Evolutionary conservation across 1,140 invertebrate genomes (phyloP).

Genomic region (Apis florea): DNA sequence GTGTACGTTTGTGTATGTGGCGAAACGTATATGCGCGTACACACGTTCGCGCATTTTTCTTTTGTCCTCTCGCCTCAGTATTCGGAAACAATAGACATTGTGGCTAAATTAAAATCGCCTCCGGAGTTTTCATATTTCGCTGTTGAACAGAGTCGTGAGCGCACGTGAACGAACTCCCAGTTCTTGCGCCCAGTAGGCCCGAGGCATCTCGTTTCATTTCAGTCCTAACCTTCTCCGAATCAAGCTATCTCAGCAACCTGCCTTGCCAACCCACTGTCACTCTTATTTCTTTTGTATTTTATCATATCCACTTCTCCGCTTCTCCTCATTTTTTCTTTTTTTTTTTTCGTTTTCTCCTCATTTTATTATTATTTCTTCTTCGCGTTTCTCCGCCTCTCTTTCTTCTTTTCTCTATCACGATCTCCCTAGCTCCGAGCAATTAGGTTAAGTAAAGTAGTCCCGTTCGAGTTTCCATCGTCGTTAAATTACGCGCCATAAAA

Average conservation of each 20-base stretch:
- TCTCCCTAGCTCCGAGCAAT: too few relatives aligned
- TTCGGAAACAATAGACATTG: conserved; percentile 79
- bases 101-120: conserved; percentile 80
- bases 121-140: conserved; percentile 79
- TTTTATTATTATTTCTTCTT: neutral
- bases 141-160: conserved; percentile 67
- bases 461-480: too few relatives aligned
- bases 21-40: neutral
- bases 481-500: too few relatives aligned
- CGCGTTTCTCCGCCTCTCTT: too few relatives aligned
- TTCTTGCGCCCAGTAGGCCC: conserved; percentile 60
- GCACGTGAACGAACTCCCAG: conserved; percentile 46
- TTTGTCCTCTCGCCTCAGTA: conserved; percentile 67
- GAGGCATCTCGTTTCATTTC: conserved; percentile 78
- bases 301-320: neutral
- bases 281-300: conserved; percentile 26
- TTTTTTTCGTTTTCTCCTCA: too few relatives aligned
- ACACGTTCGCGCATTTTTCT: conserved; percentile 52
- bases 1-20: neutral
- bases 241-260: conserved; percentile 42
- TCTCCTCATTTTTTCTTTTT: neutral
- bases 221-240: conserved; percentile 56
- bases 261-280: conserved; percentile 41
- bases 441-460: too few relatives aligned
- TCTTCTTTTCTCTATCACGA: neutral